A percentile compares a stretch with the other conserved stretches of the same genome.
phyloP scores from a whole-genome alignment of 1,140 invertebrate species.

The Orussus abietinus region DNA sequence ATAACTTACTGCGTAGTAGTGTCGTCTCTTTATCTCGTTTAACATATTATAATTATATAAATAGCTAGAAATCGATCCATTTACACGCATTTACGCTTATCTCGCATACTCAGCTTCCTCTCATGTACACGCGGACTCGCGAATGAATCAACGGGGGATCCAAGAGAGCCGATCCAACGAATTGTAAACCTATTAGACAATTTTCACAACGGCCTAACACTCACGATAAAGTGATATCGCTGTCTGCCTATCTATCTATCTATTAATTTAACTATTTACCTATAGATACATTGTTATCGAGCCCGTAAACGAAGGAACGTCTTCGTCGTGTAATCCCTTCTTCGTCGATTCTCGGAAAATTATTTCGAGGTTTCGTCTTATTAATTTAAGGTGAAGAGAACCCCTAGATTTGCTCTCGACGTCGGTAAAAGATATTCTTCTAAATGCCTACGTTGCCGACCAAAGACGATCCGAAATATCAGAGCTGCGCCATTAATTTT shows the following conservation, averaged over 20 bases:
- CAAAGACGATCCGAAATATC: too few species aligned
- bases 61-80: slow-evolving; percentile 1
- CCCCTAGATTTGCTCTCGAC: too few species aligned
- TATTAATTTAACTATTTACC: slow-evolving; percentile 17
- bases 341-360: too few species aligned
- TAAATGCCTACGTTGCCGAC: too few species aligned
- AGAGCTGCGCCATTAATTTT: too few species aligned
- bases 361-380: too few species aligned
- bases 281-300: slow-evolving; percentile 28
- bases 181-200: slow-evolving; percentile 51
- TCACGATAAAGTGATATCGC: slow-evolving; percentile 44
- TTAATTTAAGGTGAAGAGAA: too few species aligned
- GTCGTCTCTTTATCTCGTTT: slow-evolving; percentile 22
- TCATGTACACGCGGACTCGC: slow-evolving; percentile 9
- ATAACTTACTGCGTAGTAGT: slow-evolving; percentile 35
- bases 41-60: slow-evolving; percentile 32
- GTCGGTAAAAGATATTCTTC: too few species aligned
- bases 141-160: slow-evolving; percentile 33
- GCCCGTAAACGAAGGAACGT: background rate
- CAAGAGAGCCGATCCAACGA: slow-evolving; percentile 38
- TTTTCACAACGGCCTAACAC: slow-evolving; percentile 49
- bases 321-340: too few species aligned
- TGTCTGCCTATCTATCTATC: slow-evolving; percentile 35
- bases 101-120: background rate
- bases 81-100: slow-evolving; percentile 1